Evolutionary conservation across 2,113 vertebrate genomes (phyloP).

Genomic region (Microcebus jonahi): DNA sequence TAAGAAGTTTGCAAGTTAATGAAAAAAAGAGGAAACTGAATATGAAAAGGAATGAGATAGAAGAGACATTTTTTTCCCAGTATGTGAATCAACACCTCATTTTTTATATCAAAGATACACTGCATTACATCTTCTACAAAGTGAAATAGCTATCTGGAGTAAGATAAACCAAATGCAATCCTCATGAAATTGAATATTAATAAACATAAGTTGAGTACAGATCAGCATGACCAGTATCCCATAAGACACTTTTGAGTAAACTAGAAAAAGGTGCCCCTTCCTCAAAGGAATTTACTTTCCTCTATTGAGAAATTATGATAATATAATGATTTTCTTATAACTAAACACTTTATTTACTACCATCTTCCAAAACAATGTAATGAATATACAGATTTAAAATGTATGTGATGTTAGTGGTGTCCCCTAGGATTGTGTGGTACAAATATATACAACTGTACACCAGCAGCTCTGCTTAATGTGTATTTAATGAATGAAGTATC

Average conservation of each 20-base stretch:
- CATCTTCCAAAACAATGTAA: neutral
- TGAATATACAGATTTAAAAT: conserved; percentile 37
- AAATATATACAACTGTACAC: neutral
- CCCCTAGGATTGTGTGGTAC: neutral
- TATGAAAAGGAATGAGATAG: neutral
- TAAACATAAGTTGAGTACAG: conserved; percentile 49
- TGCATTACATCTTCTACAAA: conserved; percentile 38
- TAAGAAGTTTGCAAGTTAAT: conserved; percentile 24
- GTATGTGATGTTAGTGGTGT: neutral
- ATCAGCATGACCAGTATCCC: neutral
- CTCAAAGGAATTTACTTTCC: conserved; percentile 14
- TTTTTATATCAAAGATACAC: neutral
- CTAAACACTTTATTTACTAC: conserved; percentile 38
- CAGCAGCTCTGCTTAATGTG: neutral
- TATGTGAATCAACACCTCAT: neutral
- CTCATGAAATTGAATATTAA: conserved; percentile 24
- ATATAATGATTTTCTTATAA: conserved; percentile 10
- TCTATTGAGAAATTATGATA: neutral
- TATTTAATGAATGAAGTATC: neutral
- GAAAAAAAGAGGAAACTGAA: neutral
- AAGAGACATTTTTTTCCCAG: neutral
- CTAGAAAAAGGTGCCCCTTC: neutral
- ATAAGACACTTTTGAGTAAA: neutral
- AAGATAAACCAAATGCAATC: conserved; percentile 24
- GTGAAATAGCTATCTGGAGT: neutral